Conservation (phyloP, 35 echinoderm and acorn worm genomes). For the Heliocidaris erythrogramma region DNA sequence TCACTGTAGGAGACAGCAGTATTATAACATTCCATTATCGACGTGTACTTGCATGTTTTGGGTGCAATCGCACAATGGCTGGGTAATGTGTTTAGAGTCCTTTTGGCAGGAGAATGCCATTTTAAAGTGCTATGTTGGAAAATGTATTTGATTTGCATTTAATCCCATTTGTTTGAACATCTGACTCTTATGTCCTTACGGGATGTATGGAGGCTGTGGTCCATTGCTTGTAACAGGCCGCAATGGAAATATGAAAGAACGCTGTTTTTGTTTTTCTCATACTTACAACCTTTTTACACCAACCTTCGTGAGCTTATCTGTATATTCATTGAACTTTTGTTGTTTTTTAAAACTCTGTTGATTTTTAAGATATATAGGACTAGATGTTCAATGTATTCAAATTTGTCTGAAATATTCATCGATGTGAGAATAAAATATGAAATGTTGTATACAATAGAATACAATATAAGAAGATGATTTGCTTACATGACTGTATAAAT, state of each 20-base stretch:
- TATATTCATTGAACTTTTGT: not conserved
- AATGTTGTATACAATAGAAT: not conserved
- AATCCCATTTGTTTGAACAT: not conserved
- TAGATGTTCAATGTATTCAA: not conserved
- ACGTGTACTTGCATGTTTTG: not conserved
- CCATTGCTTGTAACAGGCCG: not conserved
- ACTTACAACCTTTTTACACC: conserved; percentile 2
- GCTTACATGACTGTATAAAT: not conserved
- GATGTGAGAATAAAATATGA: not conserved
- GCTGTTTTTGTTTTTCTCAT: not conserved
- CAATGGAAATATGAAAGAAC: not conserved
- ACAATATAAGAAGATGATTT: not conserved
- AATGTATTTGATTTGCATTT: not conserved
- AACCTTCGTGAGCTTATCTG: not conserved
- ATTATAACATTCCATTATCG: not conserved
- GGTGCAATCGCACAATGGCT: not conserved
- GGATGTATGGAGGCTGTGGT: not conserved
- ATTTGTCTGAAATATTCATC: not conserved
- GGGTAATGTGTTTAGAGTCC: not conserved
- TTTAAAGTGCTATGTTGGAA: not conserved
- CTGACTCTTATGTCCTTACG: not conserved
- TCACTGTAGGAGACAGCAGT: not conserved
- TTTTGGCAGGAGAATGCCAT: not conserved
- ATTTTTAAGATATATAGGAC: not conserved
- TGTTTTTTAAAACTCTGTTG: not conserved